phyloP scores from a whole-genome alignment of 1,140 invertebrate species.

The Octopus sinensis region DNA sequence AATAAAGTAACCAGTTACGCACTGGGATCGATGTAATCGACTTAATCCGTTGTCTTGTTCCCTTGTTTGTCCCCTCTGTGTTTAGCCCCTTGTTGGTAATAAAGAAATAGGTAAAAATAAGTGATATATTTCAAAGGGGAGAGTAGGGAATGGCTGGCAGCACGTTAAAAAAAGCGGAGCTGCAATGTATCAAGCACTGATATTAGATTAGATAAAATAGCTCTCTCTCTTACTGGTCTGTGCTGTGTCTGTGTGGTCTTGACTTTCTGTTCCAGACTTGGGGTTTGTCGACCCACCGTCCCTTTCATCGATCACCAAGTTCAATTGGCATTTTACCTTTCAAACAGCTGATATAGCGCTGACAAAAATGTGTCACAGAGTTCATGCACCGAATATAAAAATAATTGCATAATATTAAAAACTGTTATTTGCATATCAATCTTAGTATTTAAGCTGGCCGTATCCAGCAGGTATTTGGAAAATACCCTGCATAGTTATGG shows the following conservation, averaged over 20 bases:
- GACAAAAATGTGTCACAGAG: conserved; percentile 99
- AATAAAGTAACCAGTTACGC: too few relatives aligned
- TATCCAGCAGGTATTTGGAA: conserved; percentile 6
- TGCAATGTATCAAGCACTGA: neutral
- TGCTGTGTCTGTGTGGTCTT: conserved; percentile 42
- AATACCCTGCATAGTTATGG: too few relatives aligned
- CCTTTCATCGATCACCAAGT: conserved; percentile 97
- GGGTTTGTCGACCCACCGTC: conserved; percentile 65
- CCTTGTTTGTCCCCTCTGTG: too few relatives aligned
- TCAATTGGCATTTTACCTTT: conserved; percentile 99
- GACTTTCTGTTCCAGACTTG: conserved; percentile 43
- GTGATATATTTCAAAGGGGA: too few relatives aligned
- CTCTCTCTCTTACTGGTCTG: conserved; percentile 41
- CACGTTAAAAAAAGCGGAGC: too few relatives aligned
- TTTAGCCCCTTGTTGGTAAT: too few relatives aligned
- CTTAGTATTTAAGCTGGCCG: neutral
- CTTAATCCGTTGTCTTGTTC: too few relatives aligned
- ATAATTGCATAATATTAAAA: neutral
- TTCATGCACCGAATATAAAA: conserved; percentile 81
- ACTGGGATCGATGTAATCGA: too few relatives aligned
- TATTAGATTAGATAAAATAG: neutral
- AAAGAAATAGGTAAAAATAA: too few relatives aligned
- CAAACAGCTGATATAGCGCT: conserved; percentile 98
- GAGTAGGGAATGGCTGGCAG: too few relatives aligned
- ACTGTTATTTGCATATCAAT: neutral